phyloP scores from a whole-genome alignment of 2,888 invertebrate genomes.

The Rhingia campestris region DNA sequence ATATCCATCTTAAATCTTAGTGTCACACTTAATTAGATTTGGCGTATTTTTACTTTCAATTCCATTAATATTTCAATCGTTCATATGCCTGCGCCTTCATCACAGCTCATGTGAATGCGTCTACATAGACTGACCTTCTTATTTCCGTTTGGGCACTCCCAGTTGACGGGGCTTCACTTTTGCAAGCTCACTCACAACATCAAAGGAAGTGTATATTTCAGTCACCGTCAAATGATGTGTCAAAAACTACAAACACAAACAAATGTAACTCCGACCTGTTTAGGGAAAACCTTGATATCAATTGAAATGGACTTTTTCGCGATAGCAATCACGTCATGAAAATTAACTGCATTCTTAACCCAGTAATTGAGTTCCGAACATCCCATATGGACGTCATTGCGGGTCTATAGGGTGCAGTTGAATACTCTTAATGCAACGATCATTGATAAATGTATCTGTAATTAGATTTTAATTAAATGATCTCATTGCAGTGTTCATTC shows the following conservation, averaged over 20 bases:
- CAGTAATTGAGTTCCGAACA: conserved; percentile 47
- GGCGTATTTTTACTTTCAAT: conserved; percentile 16
- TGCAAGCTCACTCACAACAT: background rate
- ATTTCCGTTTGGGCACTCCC: conserved; percentile 15
- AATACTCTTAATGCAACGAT: conserved; percentile 61
- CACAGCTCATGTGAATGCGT: background rate
- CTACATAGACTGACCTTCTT: conserved; percentile 9
- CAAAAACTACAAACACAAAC: background rate
- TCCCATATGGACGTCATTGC: conserved; percentile 17
- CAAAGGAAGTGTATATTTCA: background rate
- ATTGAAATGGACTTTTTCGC: conserved; percentile 12
- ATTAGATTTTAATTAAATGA: conserved; percentile 77
- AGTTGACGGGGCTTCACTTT: background rate
- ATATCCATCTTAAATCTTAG: conserved; percentile 7
- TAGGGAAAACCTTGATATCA: conserved; percentile 37
- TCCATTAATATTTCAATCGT: background rate
- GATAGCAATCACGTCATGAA: conserved; percentile 48
- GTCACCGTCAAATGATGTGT: background rate
- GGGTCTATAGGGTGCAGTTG: conserved; percentile 57
- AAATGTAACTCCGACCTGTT: conserved; percentile 1
- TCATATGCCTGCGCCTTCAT: conserved; percentile 1
- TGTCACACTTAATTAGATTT: conserved; percentile 28
- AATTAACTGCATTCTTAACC: conserved; percentile 68
- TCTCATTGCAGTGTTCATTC: conserved; percentile 75
- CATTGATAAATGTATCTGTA: conserved; percentile 76